Conservation (phyloP, 2,113 vertebrate genomes). For the Numenius arquata region DNA sequence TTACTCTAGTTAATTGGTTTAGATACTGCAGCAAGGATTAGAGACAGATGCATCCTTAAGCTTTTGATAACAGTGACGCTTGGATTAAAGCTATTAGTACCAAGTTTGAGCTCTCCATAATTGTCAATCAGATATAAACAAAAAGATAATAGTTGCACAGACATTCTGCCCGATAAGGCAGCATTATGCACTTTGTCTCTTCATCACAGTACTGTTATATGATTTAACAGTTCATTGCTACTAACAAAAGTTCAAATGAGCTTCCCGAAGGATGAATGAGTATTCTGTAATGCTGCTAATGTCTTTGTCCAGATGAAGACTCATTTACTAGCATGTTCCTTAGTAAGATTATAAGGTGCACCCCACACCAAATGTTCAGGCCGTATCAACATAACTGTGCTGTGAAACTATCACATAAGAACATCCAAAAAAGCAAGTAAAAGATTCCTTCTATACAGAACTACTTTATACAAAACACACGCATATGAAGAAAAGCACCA, state of each 20-base stretch:
- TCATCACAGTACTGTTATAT: not conserved
- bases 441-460: not conserved
- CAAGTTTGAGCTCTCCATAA: not conserved
- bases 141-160: not conserved
- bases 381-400: not conserved
- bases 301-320: not conserved
- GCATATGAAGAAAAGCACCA: not conserved
- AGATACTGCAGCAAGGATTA: constrained; percentile 44
- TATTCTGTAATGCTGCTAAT: not conserved
- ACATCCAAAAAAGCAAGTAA: not conserved
- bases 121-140: not conserved
- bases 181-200: not conserved
- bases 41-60: constrained; percentile 32
- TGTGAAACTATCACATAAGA: not conserved
- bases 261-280: not conserved
- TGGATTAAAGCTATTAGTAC: not conserved
- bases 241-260: not conserved
- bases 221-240: not conserved
- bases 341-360: not conserved
- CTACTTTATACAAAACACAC: not conserved
- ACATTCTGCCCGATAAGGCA: not conserved
- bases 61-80: not conserved
- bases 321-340: not conserved
- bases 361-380: not conserved
- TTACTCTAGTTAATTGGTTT: constrained; percentile 66